A percentile compares a stretch with the other conserved stretches of the same genome.
Evolutionary conservation across 2,113 vertebrate genomes (phyloP).

Genomic region (Tragelaphus imberbis): DNA sequence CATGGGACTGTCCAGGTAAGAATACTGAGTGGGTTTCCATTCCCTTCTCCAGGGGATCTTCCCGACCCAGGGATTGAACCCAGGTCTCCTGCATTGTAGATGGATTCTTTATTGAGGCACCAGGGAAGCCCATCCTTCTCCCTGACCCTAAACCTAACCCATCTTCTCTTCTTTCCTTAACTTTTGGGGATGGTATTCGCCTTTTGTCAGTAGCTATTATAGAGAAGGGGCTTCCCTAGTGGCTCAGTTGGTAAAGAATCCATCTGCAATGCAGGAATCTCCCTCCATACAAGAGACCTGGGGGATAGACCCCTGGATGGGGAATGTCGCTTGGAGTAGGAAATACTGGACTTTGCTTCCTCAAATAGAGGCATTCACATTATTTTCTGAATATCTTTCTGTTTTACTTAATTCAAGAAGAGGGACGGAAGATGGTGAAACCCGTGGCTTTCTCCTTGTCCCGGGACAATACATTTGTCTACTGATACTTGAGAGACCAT

Average conservation of each 20-base stretch:
- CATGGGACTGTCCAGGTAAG: not conserved
- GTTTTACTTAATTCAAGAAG: not conserved
- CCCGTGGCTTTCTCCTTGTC: not conserved
- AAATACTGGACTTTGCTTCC: not conserved
- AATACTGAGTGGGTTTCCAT: not conserved
- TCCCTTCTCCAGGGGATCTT: not conserved
- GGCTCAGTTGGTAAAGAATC: not conserved
- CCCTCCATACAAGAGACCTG: not conserved
- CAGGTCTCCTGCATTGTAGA: not conserved
- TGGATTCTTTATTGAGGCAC: not conserved
- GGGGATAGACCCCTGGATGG: not conserved
- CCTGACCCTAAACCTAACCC: rapidly evolving
- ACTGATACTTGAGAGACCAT: not conserved
- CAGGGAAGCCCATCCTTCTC: not conserved
- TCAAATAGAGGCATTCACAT: not conserved
- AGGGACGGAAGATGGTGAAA: conserved; percentile 25
- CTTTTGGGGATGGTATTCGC: not conserved
- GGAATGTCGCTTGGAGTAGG: not conserved
- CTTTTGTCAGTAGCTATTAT: not conserved
- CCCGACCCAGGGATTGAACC: not conserved
- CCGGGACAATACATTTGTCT: not conserved
- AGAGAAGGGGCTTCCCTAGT: not conserved
- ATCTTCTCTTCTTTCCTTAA: not conserved
- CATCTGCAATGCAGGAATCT: not conserved
- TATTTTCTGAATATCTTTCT: not conserved